Conservation (phyloP, 2,797 vertebrate genomes). For the Hyperoplus immaculatus region DNA sequence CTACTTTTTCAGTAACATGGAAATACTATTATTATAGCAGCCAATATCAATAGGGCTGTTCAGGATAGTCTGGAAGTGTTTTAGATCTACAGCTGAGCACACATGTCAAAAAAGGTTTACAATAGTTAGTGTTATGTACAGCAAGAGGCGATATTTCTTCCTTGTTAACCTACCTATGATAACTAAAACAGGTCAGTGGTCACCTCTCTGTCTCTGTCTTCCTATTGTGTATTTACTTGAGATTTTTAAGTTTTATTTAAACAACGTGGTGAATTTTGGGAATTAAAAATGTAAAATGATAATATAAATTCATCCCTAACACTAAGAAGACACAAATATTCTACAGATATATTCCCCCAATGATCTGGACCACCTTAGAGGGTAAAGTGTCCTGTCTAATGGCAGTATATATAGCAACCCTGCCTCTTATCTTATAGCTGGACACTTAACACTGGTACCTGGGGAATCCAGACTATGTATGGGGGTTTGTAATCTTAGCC, state of each 20-base stretch:
- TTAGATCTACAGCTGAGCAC: neutral
- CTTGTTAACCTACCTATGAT: no score
- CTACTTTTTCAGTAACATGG: neutral
- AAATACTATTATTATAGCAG: slow-evolving; percentile 8
- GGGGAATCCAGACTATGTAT: slow-evolving; percentile 75
- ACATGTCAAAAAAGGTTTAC: neutral
- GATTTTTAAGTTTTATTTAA: neutral
- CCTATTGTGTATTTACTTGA: neutral
- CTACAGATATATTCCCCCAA: slow-evolving; percentile 17
- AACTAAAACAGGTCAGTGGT: neutral
- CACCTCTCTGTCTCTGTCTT: neutral
- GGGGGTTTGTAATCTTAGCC: slow-evolving; percentile 69
- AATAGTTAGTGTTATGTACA: neutral
- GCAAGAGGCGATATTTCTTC: no score
- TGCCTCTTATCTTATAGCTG: slow-evolving; percentile 74
- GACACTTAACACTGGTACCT: slow-evolving; percentile 78
- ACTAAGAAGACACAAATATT: slow-evolving; percentile 5
- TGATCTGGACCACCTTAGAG: slow-evolving; percentile 46
- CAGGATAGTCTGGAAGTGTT: neutral
- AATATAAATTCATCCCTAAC: neutral
- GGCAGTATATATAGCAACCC: slow-evolving; percentile 77
- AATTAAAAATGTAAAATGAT: neutral
- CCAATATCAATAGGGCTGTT: slow-evolving; percentile 9
- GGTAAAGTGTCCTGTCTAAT: slow-evolving; percentile 65
- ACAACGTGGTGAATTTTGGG: neutral